Percentiles rank a stretch among this genome's conserved stretches.
Evolutionary conservation across 64 coral and sea anemone species (phyloP).

Genomic region (Hydrozoanthus tunicans): DNA sequence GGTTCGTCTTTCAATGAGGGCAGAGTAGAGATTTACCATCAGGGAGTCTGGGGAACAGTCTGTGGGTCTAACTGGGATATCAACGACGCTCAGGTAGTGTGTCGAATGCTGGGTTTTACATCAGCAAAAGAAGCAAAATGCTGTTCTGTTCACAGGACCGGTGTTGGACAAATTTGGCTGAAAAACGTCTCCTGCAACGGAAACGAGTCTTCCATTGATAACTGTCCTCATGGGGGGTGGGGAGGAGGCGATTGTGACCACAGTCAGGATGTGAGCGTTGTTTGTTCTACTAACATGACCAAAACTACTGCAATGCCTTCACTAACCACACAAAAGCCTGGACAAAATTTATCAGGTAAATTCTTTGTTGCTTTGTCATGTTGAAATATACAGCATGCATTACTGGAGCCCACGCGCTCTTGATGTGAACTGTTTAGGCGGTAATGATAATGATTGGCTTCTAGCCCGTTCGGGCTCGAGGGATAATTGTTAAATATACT

Average conservation of each 20-base stretch:
- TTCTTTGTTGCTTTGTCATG: not conserved
- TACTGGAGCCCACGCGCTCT: no score
- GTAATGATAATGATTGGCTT: no score
- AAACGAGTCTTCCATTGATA: slow-evolving; percentile 7
- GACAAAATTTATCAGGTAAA: slow-evolving; percentile 31
- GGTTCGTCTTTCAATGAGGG: not conserved
- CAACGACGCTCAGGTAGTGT: slow-evolving; percentile 18
- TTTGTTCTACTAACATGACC: slow-evolving; percentile 7
- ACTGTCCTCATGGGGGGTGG: slow-evolving; percentile 21
- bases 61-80: slow-evolving; percentile 46
- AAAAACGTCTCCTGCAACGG: slow-evolving; percentile 41
- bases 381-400: not conserved
- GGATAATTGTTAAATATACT: no score
- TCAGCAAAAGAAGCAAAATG: slow-evolving; percentile 28
- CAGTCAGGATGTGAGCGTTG: slow-evolving; percentile 43
- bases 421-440: no score
- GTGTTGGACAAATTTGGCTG: slow-evolving; percentile 30
- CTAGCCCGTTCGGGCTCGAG: no score
- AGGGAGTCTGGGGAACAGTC: slow-evolving; percentile 49
- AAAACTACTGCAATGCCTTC: not conserved
- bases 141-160: slow-evolving; percentile 1
- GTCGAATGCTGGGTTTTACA: slow-evolving; percentile 26
- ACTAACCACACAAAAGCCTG: not conserved
- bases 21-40: slow-evolving; percentile 19
- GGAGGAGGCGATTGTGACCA: slow-evolving; percentile 29